Evolutionary conservation across 1,140 invertebrate genomes (phyloP).

Genomic region (Potamilus streckersoni): DNA sequence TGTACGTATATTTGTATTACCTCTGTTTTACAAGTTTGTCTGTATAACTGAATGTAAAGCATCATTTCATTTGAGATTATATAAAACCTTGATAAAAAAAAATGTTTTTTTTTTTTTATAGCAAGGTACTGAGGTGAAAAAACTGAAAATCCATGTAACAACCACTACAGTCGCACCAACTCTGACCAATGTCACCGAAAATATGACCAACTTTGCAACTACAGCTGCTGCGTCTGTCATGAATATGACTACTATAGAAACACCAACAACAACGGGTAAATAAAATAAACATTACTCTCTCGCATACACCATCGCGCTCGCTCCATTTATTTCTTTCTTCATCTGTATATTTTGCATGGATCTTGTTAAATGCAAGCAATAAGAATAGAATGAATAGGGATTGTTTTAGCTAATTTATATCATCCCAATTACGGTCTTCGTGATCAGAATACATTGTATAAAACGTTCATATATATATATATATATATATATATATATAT

Average conservation of each 20-base stretch:
- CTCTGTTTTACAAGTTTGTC: too few relatives aligned
- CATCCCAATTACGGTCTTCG: neutral
- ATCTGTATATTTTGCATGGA: neutral
- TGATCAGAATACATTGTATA: too few relatives aligned
- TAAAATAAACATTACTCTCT: neutral
- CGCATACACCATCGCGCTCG: too few relatives aligned
- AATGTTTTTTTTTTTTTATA: neutral
- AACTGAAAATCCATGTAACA: neutral
- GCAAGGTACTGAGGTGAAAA: neutral
- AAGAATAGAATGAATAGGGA: constrained; percentile 1
- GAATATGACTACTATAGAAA: neutral
- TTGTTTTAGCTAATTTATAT: constrained; percentile 14
- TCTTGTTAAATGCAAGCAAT: constrained; percentile 8
- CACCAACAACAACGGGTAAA: neutral
- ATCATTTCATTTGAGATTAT: too few relatives aligned
- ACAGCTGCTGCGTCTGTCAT: neutral
- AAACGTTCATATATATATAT: too few relatives aligned
- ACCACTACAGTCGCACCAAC: neutral
- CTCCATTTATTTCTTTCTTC: neutral
- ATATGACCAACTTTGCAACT: neutral
- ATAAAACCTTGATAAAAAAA: too few relatives aligned
- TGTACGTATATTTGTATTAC: too few relatives aligned
- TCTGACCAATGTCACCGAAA: neutral
- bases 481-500: too few relatives aligned
- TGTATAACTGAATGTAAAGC: too few relatives aligned